Conservation (phyloP, 2,888 invertebrate species). For the Macrophya annulata region DNA sequence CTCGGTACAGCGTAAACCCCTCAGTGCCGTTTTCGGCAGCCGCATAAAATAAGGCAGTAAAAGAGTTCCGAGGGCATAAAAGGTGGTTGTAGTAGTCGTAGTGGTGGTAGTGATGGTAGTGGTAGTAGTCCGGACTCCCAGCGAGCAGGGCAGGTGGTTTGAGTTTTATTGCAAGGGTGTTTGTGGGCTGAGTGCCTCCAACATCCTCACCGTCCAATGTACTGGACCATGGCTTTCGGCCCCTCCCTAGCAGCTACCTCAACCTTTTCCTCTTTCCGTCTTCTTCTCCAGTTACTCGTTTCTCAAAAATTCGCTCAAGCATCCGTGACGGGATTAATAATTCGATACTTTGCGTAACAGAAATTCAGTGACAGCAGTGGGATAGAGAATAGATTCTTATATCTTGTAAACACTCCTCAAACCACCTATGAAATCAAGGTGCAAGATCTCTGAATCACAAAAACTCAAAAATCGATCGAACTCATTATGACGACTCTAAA, state of each 20-base stretch:
- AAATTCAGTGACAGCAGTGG: slow-evolving; percentile 3
- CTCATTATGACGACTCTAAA: background rate
- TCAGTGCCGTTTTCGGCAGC: slow-evolving; percentile 65
- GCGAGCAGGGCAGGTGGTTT: slow-evolving; percentile 46
- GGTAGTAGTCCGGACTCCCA: slow-evolving; percentile 29
- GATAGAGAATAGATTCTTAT: background rate
- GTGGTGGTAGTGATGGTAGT: slow-evolving; percentile 9
- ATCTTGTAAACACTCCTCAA: background rate
- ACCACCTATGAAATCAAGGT: background rate
- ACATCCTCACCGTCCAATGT: slow-evolving; percentile 12
- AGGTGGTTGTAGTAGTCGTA: slow-evolving; percentile 49
- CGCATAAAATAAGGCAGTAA: slow-evolving; percentile 65
- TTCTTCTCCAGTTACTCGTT: slow-evolving; percentile 6
- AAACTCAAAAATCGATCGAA: slow-evolving; percentile 12
- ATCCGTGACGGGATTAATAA: background rate
- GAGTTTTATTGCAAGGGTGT: slow-evolving; percentile 50
- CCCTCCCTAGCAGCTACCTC: slow-evolving; percentile 13
- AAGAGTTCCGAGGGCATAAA: slow-evolving; percentile 63
- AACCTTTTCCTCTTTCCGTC: background rate
- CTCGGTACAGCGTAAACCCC: slow-evolving; percentile 67
- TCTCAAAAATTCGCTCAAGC: background rate
- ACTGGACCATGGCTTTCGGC: slow-evolving; percentile 23
- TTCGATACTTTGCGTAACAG: background rate
- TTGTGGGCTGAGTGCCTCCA: slow-evolving; percentile 52
- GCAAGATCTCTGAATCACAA: background rate